Base-by-base conservation (phyloP, 2,888 invertebrate species). In the Escarpia spicata region DNA sequence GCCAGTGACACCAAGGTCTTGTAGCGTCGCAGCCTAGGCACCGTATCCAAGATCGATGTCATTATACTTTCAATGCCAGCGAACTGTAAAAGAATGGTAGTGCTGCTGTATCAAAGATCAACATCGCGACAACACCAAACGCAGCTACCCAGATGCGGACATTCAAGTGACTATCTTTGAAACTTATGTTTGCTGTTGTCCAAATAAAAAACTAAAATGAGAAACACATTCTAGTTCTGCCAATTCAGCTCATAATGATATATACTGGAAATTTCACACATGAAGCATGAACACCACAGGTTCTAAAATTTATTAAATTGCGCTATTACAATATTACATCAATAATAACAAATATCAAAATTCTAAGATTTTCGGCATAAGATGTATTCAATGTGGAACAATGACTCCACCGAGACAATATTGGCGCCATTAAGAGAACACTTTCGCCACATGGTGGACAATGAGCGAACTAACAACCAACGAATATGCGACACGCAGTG, bases 21-120 rank as follows among this genome's bases (percentile, higher is more conserved):
- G 91, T 92, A 92, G 43, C 91, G 92, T 12, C 93, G 26, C n/a
- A 93, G 52, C 10, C 90, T 58, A 3, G 93, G 93, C 52, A 92
- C 92, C 8, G 91, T 91, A 43, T 93, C 93, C n/a, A 92, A 31
- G 31, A 93, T 92, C 45, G 92, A 93, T 6, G 93, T 93, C 92
- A 92, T 92, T 15, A 93, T 89, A 91, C 92, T 93, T 89, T 93
- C 93, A 10, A 93, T 89, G 37, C 93, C 92, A 43, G 93, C 93
- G 60, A 93, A 93, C 93, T 93, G 93, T 4, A 60, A 90, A 26
- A 91, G 60, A 52, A 89, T 19, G 52, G 60, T 12, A 92, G 19
- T 4, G 75, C 75, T 75, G 26, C 26, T 19, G 26, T 52, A 6
- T 75, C 19, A 75, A 26, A 19, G 19, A 26, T 6, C 26, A 75